Evolutionary conservation across 1,140 invertebrate species (phyloP).

Genomic region (Drosophila ironensis): DNA sequence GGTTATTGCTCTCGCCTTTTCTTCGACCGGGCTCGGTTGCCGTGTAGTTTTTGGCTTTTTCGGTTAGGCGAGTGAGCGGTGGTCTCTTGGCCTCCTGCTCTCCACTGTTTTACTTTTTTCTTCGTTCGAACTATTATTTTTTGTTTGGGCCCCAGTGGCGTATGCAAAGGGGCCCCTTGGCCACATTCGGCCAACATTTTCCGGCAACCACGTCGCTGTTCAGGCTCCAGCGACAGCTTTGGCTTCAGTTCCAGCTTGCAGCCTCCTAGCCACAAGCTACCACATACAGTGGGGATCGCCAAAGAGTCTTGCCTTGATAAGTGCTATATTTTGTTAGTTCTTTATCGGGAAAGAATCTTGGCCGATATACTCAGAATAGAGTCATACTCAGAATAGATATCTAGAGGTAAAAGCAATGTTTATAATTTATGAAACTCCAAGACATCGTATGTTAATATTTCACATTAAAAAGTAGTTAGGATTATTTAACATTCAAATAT

Average conservation of each 20-base stretch:
- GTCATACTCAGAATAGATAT: no score
- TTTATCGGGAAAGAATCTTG: no score
- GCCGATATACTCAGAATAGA: no score
- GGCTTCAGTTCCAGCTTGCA: conserved; percentile 23
- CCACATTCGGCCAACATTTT: conserved; percentile 41
- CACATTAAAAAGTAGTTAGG: no score
- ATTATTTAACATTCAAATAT: no score
- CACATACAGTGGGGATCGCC: conserved; percentile 4
- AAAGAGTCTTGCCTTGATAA: background rate
- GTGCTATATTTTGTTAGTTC: no score
- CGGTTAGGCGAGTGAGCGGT: conserved; percentile 54
- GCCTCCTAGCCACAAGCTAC: conserved; percentile 22
- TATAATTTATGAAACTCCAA: no score
- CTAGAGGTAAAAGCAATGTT: no score
- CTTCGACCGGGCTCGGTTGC: conserved; percentile 23
- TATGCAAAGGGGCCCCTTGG: conserved; percentile 69
- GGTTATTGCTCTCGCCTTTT: conserved; percentile 77
- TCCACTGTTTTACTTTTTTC: conserved; percentile 1
- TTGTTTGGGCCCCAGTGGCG: conserved; percentile 47
- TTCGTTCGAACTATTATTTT: conserved; percentile 14
- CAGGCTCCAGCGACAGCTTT: no score
- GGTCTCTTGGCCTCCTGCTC: conserved; percentile 54
- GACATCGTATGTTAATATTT: no score
- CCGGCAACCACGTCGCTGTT: conserved; percentile 44
- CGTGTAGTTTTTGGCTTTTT: conserved; percentile 15